Base-by-base conservation (phyloP, 2,888 invertebrate species). In the Pseudoips prasinana region DNA sequence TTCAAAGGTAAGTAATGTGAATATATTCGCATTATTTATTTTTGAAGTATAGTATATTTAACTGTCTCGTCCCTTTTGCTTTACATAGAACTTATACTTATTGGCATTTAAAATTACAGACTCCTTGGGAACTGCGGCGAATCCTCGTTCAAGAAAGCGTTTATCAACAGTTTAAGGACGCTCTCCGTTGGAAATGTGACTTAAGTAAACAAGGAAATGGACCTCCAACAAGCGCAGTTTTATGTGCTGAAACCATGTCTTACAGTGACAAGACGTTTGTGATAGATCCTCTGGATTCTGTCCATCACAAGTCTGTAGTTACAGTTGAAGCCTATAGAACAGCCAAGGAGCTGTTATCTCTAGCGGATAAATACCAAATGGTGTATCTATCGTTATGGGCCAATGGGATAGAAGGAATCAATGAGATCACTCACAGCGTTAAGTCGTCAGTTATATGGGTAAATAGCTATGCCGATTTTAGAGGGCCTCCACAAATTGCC, bases 131-230 rank as follows among this genome's bases (percentile, higher is more conserved):
- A 5, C 33, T 81, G 4, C 37, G 44, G 4, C 58, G 46, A 2
- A 53, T 83, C 14, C 43, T 67, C 1, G 68, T 83, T 1, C 80
- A 83, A 43, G 82, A 83, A 40, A 65, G 53, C 40, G 47, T 68
- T 1, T 61, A 65, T 22, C 48, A 63, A 6, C 46, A 51, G 1
- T 75, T 82, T 32, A 66, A 65, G 25, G 42, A 48, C 1, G 46
- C 54, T 3, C 34, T 79, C 2, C 30, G 38, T 9, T 66, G 68
- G 64, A 76, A 72, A 47, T 54, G 56, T 19, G 40, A 38, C 25
- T 39, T 48, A 6, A 49, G 39, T 10, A 19, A 20, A 8, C n/a
- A 29, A 8, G 20, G 1, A n/a, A 20, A 2, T 23, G 10, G 9
- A n/a, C 1, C 22, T 4, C 1, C 10, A 4, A 18, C 3, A 1